Base-by-base conservation (phyloP, 2,888 invertebrate genomes). In the Clostera curtula region DNA sequence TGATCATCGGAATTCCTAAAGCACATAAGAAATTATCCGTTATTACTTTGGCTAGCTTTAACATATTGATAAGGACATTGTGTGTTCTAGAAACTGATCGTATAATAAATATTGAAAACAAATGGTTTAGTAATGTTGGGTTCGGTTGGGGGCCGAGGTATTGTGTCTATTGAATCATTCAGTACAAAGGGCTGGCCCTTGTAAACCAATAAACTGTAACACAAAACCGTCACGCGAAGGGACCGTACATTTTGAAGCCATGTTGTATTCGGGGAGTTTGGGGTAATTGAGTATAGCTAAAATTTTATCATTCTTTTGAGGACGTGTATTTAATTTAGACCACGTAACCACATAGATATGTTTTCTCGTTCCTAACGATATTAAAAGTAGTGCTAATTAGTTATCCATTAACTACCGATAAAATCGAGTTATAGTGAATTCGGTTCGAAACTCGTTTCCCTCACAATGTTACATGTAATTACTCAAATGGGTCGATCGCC, bases 81-180 rank as follows among this genome's bases (percentile, higher is more conserved):
- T n/a, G n/a, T n/a, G n/a, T n/a, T n/a, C n/a, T n/a, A n/a, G n/a
- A n/a, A n/a, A n/a, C n/a, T n/a, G n/a, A n/a, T n/a, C n/a, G n/a
- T n/a, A n/a, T n/a, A n/a, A n/a, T n/a, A n/a, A n/a, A n/a, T n/a
- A n/a, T n/a, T n/a, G n/a, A n/a, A n/a, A 42, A 42, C 27, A 37
- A 44, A 61, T 70, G 67, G 67, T 73, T 66, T 59, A 56, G 58
- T 49, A 50, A 55, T 53, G 46, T 48, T 66, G 64, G 70, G 69
- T 58, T 66, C 45, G 66, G 64, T 52, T 56, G 56, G 64, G n/a
- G 63, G 60, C 53, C 48, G 34, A 42, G 40, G 49, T 48, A 66
- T 70, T 66, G 66, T 65, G 37, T 49, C 55, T 51, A 67, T 68
- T 68, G 61, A 61, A 57, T 50, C 36, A 39, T 43, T 40, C 40